Evolutionary conservation across 2,888 invertebrate genomes (phyloP).

Genomic region (Creontiades dilutus): DNA sequence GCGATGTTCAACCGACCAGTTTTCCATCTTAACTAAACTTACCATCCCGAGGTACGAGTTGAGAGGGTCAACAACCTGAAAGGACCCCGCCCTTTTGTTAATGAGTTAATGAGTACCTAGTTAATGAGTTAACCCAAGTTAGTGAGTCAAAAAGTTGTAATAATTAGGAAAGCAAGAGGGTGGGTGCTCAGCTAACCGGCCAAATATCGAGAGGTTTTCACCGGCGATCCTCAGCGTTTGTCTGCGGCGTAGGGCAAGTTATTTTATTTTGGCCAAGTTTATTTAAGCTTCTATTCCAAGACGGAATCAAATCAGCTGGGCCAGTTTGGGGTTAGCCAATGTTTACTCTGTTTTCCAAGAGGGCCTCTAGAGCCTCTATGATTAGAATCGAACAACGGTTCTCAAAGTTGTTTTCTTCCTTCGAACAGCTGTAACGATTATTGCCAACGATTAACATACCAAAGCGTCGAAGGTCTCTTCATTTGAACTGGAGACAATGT

Average conservation of each 20-base stretch:
- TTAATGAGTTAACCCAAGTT: no score
- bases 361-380: constrained; percentile 24
- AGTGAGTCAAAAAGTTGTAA: no score
- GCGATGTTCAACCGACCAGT: no score
- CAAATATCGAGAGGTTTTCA: no score
- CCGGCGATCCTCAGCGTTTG: neutral
- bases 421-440: neutral
- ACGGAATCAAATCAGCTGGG: constrained; percentile 38
- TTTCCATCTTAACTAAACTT: no score
- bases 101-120: no score
- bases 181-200: no score
- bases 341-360: constrained; percentile 23
- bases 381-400: constrained; percentile 20
- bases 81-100: no score
- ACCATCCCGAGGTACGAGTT: no score
- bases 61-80: no score
- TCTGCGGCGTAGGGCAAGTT: constrained; percentile 21
- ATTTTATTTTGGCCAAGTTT: constrained; percentile 46
- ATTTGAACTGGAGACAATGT: neutral
- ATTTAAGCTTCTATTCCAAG: constrained; percentile 47
- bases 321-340: constrained; percentile 22
- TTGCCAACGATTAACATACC: neutral
- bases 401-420: neutral
- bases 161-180: no score
- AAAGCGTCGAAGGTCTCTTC: neutral